Evolutionary conservation across 1,140 invertebrate genomes (phyloP).

Genomic region (Melipona quadrifasciata): DNA sequence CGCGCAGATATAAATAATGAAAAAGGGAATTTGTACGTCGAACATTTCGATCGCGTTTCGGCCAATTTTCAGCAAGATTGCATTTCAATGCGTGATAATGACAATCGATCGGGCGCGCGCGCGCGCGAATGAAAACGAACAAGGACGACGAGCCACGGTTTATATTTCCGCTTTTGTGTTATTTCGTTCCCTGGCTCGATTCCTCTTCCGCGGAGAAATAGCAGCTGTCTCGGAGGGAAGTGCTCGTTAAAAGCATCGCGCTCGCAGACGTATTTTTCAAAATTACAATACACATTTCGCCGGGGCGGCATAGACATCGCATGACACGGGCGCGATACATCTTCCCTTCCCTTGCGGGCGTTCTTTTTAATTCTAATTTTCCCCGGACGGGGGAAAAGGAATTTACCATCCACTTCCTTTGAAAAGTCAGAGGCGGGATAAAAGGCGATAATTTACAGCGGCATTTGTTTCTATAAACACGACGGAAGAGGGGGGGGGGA

Average conservation of each 20-base stretch:
- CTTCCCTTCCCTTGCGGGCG: not conserved
- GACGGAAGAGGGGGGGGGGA: not conserved
- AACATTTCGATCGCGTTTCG: not conserved
- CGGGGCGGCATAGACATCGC: not conserved
- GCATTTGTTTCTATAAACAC: not conserved
- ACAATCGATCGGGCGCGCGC: conserved; percentile 43
- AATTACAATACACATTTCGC: conserved; percentile 20
- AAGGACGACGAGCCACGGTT: not conserved
- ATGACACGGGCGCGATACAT: not conserved
- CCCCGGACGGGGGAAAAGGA: too few species aligned
- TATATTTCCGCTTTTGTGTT: not conserved
- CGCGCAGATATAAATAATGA: not conserved
- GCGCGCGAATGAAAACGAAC: conserved; percentile 14
- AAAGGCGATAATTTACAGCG: not conserved
- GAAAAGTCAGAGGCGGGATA: not conserved
- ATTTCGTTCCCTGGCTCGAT: conserved; percentile 39
- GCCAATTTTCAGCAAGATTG: conserved; percentile 35
- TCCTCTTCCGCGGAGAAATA: conserved; percentile 21
- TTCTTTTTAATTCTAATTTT: conserved; percentile 7
- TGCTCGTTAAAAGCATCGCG: conserved; percentile 33
- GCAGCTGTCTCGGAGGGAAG: conserved; percentile 7
- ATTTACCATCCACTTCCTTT: not conserved
- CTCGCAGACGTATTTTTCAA: conserved; percentile 13
- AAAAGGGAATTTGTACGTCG: not conserved
- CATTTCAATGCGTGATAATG: not conserved